Conservation (phyloP, 1,140 invertebrate genomes). For the Scaptomyza montana region DNA sequence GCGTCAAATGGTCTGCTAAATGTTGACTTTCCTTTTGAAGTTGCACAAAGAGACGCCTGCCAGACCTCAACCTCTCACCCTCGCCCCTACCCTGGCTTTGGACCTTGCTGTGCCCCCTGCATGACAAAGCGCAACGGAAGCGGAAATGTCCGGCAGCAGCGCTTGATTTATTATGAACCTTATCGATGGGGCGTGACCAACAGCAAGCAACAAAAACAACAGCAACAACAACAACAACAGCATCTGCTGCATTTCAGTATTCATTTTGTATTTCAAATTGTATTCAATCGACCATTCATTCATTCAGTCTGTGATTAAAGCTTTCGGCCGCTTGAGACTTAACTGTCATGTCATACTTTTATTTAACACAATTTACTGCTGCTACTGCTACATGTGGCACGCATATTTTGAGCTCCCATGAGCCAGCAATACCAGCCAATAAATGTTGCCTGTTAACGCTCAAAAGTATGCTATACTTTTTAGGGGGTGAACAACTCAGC, state of each 20-base stretch:
- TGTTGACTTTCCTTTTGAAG: slow-evolving; percentile 59
- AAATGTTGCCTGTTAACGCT: slow-evolving; percentile 29
- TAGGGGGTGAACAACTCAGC: slow-evolving; percentile 3
- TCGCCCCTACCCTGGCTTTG: not conserved
- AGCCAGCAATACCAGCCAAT: slow-evolving; percentile 17
- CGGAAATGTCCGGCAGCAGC: slow-evolving; percentile 66
- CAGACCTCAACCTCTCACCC: not conserved
- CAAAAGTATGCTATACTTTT: slow-evolving; percentile 50
- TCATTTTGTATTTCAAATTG: slow-evolving; percentile 13
- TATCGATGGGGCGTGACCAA: slow-evolving; percentile 38
- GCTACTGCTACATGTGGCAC: slow-evolving; percentile 47
- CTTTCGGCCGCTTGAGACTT: slow-evolving; percentile 25
- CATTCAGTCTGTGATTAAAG: slow-evolving; percentile 17
- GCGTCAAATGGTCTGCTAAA: slow-evolving; percentile 71
- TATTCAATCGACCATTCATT: slow-evolving; percentile 24
- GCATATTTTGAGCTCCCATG: slow-evolving; percentile 44
- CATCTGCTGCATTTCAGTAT: slow-evolving; percentile 23
- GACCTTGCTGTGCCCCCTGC: not conserved
- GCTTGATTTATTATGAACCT: slow-evolving; percentile 55
- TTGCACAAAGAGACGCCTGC: slow-evolving; percentile 19
- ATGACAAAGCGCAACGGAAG: slow-evolving; percentile 59
- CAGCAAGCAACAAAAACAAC: not conserved
- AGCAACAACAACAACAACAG: not conserved
- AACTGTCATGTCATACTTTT: slow-evolving; percentile 19
- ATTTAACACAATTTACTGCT: not conserved